A percentile compares a stretch with the other conserved stretches of the same genome.
Evolutionary conservation across 2,113 vertebrate species (phyloP).

Genomic region (Loxodonta africana): DNA sequence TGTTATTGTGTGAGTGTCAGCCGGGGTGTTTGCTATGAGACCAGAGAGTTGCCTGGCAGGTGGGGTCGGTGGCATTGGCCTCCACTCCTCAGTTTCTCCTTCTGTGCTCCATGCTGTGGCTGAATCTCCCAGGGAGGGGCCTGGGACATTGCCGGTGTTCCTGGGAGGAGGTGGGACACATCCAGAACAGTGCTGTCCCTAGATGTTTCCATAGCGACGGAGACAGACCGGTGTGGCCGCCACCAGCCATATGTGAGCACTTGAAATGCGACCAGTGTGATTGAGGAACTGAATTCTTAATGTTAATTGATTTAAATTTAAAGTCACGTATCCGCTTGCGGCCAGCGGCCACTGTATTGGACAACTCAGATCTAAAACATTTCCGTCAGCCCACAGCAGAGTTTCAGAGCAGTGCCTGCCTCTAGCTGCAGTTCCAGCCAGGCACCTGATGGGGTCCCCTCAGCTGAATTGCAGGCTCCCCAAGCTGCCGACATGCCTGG

Average conservation of each 20-base stretch:
- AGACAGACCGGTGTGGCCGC: too few species aligned
- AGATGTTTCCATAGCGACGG: too few species aligned
- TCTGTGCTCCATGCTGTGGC: rapidly evolving
- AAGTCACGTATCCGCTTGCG: neutral
- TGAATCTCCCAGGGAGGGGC: neutral
- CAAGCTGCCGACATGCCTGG: too few species aligned
- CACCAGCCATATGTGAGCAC: neutral
- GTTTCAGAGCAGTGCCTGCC: neutral
- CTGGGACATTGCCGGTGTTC: neutral
- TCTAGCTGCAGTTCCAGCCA: neutral
- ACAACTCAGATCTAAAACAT: rapidly evolving
- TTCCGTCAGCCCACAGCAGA: rapidly evolving
- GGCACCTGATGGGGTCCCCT: rapidly evolving
- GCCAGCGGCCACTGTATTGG: rapidly evolving
- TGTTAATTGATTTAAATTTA: too few species aligned
- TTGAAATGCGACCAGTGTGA: rapidly evolving
- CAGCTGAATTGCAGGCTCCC: neutral
- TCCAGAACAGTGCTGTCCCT: neutral
- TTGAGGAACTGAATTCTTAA: rapidly evolving
- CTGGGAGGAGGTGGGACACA: rapidly evolving
- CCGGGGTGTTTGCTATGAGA: rapidly evolving
- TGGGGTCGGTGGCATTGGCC: rapidly evolving
- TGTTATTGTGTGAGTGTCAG: neutral
- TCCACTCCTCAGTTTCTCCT: neutral
- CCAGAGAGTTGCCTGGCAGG: neutral